These are phyloP conservation scores for Alouatta palliata DNA, from an alignment of 2,113 vertebrate species.

Conservation along the genomic window DNA sequence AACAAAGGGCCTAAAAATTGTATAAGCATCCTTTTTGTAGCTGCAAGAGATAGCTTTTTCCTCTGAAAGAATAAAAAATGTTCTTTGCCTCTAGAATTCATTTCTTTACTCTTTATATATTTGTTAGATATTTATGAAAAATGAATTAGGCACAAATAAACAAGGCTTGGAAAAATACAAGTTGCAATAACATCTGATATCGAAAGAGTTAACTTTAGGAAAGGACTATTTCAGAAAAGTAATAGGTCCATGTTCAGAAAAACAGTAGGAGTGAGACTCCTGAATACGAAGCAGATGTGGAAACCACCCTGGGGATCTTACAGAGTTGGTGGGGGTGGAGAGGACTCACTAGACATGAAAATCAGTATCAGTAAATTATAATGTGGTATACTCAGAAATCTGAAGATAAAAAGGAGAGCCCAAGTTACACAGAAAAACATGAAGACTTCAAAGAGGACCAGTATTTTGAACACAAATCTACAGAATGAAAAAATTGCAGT, in stretches of 20 bases:
- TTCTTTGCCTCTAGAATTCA: background rate
- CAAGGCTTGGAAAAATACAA: too few relatives aligned
- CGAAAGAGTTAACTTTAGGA: too few relatives aligned
- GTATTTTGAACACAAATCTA: background rate
- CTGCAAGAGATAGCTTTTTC: background rate
- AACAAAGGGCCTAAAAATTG: background rate
- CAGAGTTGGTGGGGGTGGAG: background rate
- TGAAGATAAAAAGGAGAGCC: accelerated
- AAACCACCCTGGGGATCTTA: background rate
- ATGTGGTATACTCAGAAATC: background rate
- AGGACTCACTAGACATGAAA: background rate
- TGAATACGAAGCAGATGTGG: background rate
- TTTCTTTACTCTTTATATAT: background rate
- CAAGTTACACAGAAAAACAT: background rate
- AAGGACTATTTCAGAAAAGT: too few relatives aligned
- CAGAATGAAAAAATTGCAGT: background rate
- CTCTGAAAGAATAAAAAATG: background rate
- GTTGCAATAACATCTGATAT: too few relatives aligned
- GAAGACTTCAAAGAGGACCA: background rate
- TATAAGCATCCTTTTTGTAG: background rate
- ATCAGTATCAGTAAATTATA: background rate
- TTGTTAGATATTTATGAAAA: background rate
- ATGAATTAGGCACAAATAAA: background rate
- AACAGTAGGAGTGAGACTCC: background rate
- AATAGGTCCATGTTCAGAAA: too few relatives aligned